Evolutionary conservation across 2,888 invertebrate species (phyloP), one percentile per base, ranked within the genome.

Genomic region (Drosophila borealis): DNA sequence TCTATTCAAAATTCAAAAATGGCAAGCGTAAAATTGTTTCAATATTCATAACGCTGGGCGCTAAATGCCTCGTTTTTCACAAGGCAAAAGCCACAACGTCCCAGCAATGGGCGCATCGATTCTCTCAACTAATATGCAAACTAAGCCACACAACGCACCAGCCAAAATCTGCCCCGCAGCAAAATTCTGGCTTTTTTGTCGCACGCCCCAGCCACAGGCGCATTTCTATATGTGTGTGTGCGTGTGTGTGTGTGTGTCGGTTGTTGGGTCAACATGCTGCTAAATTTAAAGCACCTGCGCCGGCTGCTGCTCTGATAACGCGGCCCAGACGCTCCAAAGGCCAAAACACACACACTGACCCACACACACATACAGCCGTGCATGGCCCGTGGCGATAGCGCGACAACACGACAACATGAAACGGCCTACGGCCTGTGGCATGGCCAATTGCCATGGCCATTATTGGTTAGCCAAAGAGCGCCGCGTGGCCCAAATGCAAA

Each of bases 21-120:
- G 85, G 84, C 79, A 80, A 84, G 87, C 88, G 89, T 76, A 88
- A 85, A 85, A 85, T 88, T 88, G 85, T 89, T 87, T 86, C 85
- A 88, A 86, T 88, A 86, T 86, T 88, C 85, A 86, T 85, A 88
- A 73, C 84, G 81, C 73, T 86, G 72, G 84, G 88, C 84, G 87
- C 81, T 88, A 88, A 88, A 88, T 83, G 86, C 62, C 56, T 68
- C 80, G 73, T 83, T 86, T 78, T 76, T 78, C 55, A 45, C 33
- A 53, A 8, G 29, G 25, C 25, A 25, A 1, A 59, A 60, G 29
- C 29, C 36, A 25, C n/a, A 48, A 77, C 48, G 68, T 69, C 6
- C 25, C 25, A 2, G 2, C 8, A 8, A 29, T 8, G 29, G 29
- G 29, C 50, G 54, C 60, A 73, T 76, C 74, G 75, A 76, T 78